Evolutionary conservation across 2,113 vertebrate genomes (phyloP), one percentile per base, ranked within the genome.

Genomic region (Phrynosoma blainvillii): DNA sequence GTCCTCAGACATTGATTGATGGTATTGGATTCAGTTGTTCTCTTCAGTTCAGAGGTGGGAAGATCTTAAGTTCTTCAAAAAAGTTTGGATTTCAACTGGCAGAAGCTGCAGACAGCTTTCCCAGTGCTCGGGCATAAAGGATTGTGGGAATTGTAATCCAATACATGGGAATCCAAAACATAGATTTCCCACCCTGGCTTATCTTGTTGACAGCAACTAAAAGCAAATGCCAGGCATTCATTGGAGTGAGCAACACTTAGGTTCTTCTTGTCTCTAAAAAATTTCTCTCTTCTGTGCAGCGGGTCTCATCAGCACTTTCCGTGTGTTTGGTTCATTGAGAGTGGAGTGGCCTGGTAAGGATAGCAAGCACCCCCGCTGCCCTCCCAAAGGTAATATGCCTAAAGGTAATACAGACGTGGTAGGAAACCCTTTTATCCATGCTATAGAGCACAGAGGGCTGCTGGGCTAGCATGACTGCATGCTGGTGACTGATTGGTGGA

Each of bases 301-400:
- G 95, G 98, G 99, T 85, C 96, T 99, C 93, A 97, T 99, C 95
- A 99, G 98, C 95, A 98, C 98, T 59, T 99, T 99, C 96, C 98
- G 98, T 94, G 98, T 98, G 8, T 99, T 99, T 95, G 99, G 99
- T 89, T 98, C 98, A 78, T 96, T 99, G 95, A 99, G 96, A 96
- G 99, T 99, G 95, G 98, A 99, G 95, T 99, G 99, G 99, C 99
- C 99, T 90, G 99, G 99, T 99, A 99, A 99, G 98, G 99, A 99
- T 97, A 99, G 98, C 95, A 99, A 99, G 95, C 99, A 99, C 95
- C 99, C 99, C 82, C 98, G 99, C 96, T 99, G 98, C 96, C 99
- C 99, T 97, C 99, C 99, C 95, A 99, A 99, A 99, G 99, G 99
- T 99, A 99, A 99, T 98, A 98, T 98, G 96, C 99, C 98, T 74